Conservation (phyloP, 2,888 invertebrate genomes). For the Urechis unicinctus region DNA sequence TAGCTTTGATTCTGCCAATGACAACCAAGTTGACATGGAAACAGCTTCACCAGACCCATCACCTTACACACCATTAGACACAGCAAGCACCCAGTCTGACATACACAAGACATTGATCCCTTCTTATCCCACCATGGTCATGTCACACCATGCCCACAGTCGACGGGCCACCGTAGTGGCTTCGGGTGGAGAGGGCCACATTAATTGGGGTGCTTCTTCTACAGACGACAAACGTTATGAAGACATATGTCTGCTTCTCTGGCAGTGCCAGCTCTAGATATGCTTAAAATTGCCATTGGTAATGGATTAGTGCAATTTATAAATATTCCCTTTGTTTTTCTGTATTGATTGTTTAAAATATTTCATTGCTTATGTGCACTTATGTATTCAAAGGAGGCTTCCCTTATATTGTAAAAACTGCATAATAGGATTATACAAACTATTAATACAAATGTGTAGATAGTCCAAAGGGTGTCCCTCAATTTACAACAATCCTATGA, state of each 20-base stretch:
- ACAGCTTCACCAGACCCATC: neutral
- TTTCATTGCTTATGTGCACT: no score
- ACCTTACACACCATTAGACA: neutral
- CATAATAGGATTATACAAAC: no score
- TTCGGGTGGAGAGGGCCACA: slow-evolving; percentile 43
- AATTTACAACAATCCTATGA: no score
- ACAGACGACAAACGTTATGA: slow-evolving; percentile 14
- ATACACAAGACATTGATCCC: neutral
- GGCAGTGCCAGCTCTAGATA: slow-evolving; percentile 12
- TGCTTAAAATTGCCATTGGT: no score
- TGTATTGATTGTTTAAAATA: no score
- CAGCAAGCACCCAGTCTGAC: no score
- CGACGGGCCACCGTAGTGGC: slow-evolving; percentile 24
- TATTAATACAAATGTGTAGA: no score
- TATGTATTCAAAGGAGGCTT: no score
- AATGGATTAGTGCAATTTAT: no score
- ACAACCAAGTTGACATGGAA: neutral
- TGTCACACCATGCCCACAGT: neutral
- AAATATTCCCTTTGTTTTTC: no score
- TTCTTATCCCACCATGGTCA: neutral
- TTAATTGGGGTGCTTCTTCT: slow-evolving; percentile 27
- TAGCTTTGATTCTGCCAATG: neutral
- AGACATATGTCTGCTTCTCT: slow-evolving; percentile 19
- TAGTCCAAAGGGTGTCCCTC: no score
- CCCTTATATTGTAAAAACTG: no score